A percentile compares a stretch with the other conserved stretches of the same genome.
Conservation (phyloP, 1,140 invertebrate species). For the Dendroctonus ponderosae region DNA sequence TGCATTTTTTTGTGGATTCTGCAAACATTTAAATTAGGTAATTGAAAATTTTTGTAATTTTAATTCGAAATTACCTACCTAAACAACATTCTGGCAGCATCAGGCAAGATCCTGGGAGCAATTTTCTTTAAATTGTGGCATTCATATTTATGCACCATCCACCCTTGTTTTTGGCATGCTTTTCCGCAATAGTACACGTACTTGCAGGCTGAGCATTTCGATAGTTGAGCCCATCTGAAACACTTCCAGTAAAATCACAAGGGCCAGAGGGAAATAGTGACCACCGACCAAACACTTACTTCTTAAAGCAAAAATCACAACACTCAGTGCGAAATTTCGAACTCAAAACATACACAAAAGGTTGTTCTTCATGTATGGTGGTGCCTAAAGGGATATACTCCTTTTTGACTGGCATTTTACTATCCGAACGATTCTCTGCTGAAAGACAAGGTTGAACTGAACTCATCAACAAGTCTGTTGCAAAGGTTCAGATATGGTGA, state of each 20-base stretch:
- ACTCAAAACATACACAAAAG: constrained; percentile 61
- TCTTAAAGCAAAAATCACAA: constrained; percentile 64
- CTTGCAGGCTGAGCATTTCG: constrained; percentile 77
- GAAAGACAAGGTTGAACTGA: too few species aligned
- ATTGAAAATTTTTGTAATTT: neutral
- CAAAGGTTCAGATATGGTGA: too few species aligned
- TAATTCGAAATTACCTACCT: constrained; percentile 7
- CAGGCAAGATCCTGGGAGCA: constrained; percentile 65
- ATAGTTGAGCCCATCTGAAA: constrained; percentile 62
- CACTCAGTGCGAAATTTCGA: constrained; percentile 56
- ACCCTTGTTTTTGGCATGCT: constrained; percentile 71
- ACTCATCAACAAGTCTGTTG: too few species aligned
- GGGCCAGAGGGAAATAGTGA: too few species aligned
- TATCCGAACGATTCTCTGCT: neutral
- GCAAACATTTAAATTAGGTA: constrained; percentile 1
- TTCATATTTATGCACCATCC: constrained; percentile 75
- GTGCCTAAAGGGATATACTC: constrained; percentile 52
- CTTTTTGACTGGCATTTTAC: constrained; percentile 29
- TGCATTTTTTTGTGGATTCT: constrained; percentile 69
- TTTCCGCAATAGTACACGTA: constrained; percentile 76
- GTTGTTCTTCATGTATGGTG: constrained; percentile 57
- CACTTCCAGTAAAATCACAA: neutral
- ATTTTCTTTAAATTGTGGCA: constrained; percentile 69
- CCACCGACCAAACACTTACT: constrained; percentile 49
- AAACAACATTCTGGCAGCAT: constrained; percentile 70